Base-by-base conservation (phyloP, 1,140 invertebrate species). In the Drosophila willistoni region DNA sequence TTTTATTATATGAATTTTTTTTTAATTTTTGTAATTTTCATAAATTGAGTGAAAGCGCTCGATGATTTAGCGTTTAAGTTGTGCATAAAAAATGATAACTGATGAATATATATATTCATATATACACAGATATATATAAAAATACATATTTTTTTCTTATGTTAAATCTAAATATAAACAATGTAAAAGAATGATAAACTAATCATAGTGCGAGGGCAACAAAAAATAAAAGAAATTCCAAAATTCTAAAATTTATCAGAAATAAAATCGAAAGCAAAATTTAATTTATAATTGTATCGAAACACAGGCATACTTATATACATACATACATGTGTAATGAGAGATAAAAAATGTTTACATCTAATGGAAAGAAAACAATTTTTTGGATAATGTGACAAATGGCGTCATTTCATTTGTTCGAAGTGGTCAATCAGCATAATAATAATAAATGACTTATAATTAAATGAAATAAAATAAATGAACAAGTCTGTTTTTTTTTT, bases 181-280 rank as follows among this genome's bases (percentile, higher is more conserved):
- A 76, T 81, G 65, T 73, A 62, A 74, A 73, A 64, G 60, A 74
- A 73, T 29, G 62, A 71, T 65, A 62, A 73, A 68, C 67, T 85
- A 83, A 81, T 71, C 67, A 64, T 76, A 74, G 71, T 81, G 79
- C 74, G 60, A 66, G 66, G 68, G 75, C 75, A 79, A 51, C 7
- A 73, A 54, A 54, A 59, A 76, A 73, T 75, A 86, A 72, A 73
- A 56, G 57, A 61, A 86, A 86, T 86, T 86, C 82, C 82, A 87
- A 86, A 87, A 87, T 82, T 86, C 79, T 70, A 73, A 76, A 86
- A 82, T 79, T 82, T 76, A 86, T 71, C 68, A 10, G 33, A 59
- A 51, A 39, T 9, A 51, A 51, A 51, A 51, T 10, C 17, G 9
- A 47, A 47, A 47, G 17, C 19, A 4, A 51, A 51, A 51, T 51